These are phyloP conservation scores for Autographa gamma DNA, from an alignment of 2,888 invertebrate species.

Conservation along the genomic window DNA sequence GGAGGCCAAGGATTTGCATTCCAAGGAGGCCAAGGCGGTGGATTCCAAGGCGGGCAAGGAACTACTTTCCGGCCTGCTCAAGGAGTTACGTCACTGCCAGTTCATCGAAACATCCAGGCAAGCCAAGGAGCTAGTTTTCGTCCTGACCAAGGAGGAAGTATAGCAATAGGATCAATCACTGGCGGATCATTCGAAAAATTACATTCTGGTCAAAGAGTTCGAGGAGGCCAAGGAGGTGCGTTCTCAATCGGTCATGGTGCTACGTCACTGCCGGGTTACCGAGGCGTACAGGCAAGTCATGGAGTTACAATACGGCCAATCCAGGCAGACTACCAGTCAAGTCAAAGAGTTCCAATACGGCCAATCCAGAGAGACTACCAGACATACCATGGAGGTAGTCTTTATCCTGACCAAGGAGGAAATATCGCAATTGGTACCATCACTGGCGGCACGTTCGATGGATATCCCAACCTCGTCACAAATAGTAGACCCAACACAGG, in stretches of 20 bases:
- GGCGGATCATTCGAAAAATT: not conserved
- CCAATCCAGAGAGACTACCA: too few species aligned
- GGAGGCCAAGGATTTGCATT: not conserved
- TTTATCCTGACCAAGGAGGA: not conserved
- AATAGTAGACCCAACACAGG: not conserved
- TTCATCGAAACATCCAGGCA: not conserved
- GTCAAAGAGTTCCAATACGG: too few species aligned
- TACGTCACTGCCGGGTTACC: too few species aligned
- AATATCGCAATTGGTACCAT: slow-evolving; percentile 14
- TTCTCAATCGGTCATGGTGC: too few species aligned
- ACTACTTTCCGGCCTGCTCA: slow-evolving; percentile 5
- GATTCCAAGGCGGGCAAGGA: not conserved
- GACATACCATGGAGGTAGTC: not conserved
- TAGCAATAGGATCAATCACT: too few species aligned
- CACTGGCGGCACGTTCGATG: slow-evolving; percentile 13
- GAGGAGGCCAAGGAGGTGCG: too few species aligned
- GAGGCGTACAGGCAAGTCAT: too few species aligned
- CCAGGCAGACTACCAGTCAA: too few species aligned
- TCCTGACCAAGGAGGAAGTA: not conserved
- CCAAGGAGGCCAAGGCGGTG: not conserved
- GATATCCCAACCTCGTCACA: not conserved
- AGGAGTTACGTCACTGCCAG: not conserved
- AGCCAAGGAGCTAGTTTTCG: not conserved
- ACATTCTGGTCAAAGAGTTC: not conserved
- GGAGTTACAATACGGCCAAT: too few species aligned